Percentiles rank a stretch among this genome's conserved stretches.
phyloP scores from a whole-genome alignment of 23 tunicate genomes.

The Styela plicata region DNA sequence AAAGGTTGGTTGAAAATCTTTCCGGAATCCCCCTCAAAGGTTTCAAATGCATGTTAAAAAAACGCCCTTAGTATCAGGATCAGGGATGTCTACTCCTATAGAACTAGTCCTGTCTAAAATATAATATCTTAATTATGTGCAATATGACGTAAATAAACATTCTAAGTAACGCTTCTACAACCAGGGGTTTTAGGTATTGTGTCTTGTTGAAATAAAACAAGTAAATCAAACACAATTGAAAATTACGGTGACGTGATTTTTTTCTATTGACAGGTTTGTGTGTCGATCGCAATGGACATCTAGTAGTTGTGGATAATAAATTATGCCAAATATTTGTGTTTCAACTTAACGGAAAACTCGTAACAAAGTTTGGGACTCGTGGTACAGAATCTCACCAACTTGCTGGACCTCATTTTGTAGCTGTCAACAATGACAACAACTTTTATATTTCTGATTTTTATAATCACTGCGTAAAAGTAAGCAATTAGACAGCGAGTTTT shows the following conservation, averaged over 20 bases:
- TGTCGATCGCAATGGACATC: slow-evolving; percentile 43
- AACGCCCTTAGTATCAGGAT: too few relatives aligned
- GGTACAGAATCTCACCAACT: slow-evolving; percentile 45
- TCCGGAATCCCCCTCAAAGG: too few relatives aligned
- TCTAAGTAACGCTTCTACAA: too few relatives aligned
- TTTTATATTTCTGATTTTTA: slow-evolving; percentile 57
- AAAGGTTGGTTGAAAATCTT: slow-evolving; percentile 46
- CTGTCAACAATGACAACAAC: slow-evolving; percentile 38
- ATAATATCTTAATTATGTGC: too few relatives aligned
- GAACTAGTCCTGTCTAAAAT: too few relatives aligned
- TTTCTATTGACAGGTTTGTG: slow-evolving; percentile 51
- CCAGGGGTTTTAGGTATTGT: too few relatives aligned
- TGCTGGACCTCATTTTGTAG: slow-evolving; percentile 63
- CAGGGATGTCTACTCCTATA: too few relatives aligned
- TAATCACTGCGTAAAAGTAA: slow-evolving; percentile 54
- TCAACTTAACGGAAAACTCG: slow-evolving; percentile 51
- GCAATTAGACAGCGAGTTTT: background rate
- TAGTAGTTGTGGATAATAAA: slow-evolving; percentile 60
- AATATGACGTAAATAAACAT: too few relatives aligned
- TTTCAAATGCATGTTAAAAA: too few relatives aligned
- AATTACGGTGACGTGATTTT: too few relatives aligned
- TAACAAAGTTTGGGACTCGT: slow-evolving; percentile 46
- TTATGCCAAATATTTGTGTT: slow-evolving; percentile 48
- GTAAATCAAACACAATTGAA: too few relatives aligned
- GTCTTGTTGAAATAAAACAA: too few relatives aligned